Percentiles rank a stretch among this genome's conserved stretches.
These are phyloP conservation scores for Diogma glabrata DNA, from an alignment of 2,888 invertebrate species.

Conservation along the genomic window DNA sequence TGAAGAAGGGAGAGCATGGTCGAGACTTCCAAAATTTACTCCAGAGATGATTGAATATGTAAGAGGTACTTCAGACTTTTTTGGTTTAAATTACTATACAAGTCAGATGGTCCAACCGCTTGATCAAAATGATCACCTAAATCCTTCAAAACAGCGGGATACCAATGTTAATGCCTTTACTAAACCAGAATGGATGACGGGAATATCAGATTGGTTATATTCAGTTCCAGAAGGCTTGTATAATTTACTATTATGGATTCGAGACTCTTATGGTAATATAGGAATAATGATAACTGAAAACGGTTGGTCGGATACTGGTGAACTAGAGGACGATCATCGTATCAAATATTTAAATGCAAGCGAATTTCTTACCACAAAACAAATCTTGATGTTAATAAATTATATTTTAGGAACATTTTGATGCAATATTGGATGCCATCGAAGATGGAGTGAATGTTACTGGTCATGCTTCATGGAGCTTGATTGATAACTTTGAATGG, in stretches of 20 bases:
- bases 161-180: neutral
- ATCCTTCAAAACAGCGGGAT: neutral
- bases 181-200: neutral
- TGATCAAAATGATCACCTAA: neutral
- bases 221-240: slow-evolving; percentile 3
- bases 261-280: neutral
- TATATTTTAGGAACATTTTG: slow-evolving; percentile 22
- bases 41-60: neutral
- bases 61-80: slow-evolving; percentile 26
- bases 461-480: slow-evolving; percentile 48
- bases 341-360: slow-evolving; percentile 13
- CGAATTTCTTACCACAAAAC: neutral
- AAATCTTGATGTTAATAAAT: neutral
- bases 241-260: neutral
- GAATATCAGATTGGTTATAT: neutral
- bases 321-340: slow-evolving; percentile 30
- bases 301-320: slow-evolving; percentile 1
- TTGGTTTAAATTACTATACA: slow-evolving; percentile 29
- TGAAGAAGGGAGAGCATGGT: neutral
- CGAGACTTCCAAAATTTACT: neutral
- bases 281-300: slow-evolving; percentile 3
- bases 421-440: slow-evolving; percentile 26
- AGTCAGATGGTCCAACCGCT: slow-evolving; percentile 19
- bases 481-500: slow-evolving; percentile 59
- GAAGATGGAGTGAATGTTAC: slow-evolving; percentile 35